A percentile compares a stretch with the other conserved stretches of the same genome.
Evolutionary conservation across 2,113 vertebrate species (phyloP).

Genomic region (Dicentrarchus labrax): DNA sequence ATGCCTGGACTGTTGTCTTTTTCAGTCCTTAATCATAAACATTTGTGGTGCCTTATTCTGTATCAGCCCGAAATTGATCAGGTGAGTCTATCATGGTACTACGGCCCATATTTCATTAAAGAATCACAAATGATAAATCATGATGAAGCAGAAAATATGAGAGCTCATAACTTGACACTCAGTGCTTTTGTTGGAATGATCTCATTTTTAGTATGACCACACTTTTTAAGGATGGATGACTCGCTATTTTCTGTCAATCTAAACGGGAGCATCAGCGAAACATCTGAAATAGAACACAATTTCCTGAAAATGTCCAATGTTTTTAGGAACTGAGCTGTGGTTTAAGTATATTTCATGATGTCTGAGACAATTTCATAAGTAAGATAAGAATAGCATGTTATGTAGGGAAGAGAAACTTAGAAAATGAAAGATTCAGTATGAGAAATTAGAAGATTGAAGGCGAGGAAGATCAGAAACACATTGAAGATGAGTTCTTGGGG

Average conservation of each 20-base stretch:
- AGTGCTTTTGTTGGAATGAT: neutral
- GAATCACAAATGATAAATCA: neutral
- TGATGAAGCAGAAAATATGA: neutral
- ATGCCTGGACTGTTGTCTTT: neutral
- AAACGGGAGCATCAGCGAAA: neutral
- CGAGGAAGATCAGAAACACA: neutral
- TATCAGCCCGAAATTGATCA: too few relatives aligned
- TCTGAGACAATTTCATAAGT: neutral
- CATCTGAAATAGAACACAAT: neutral
- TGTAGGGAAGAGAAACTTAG: neutral
- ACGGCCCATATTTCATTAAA: neutral
- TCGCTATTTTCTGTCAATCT: neutral
- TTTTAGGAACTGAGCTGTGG: slow-evolving; percentile 22
- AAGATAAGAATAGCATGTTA: slow-evolving; percentile 9
- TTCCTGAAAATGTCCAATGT: neutral
- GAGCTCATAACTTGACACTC: neutral
- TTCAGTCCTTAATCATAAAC: neutral
- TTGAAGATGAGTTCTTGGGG: too few relatives aligned
- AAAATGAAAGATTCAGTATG: neutral
- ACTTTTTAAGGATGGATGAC: neutral
- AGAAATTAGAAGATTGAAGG: neutral
- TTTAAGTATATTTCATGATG: neutral
- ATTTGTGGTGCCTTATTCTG: too few relatives aligned
- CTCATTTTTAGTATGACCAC: neutral
- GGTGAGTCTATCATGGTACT: too few relatives aligned